phyloP scores from a whole-genome alignment of 2,797 vertebrate genomes.

The Spea hammondii region DNA sequence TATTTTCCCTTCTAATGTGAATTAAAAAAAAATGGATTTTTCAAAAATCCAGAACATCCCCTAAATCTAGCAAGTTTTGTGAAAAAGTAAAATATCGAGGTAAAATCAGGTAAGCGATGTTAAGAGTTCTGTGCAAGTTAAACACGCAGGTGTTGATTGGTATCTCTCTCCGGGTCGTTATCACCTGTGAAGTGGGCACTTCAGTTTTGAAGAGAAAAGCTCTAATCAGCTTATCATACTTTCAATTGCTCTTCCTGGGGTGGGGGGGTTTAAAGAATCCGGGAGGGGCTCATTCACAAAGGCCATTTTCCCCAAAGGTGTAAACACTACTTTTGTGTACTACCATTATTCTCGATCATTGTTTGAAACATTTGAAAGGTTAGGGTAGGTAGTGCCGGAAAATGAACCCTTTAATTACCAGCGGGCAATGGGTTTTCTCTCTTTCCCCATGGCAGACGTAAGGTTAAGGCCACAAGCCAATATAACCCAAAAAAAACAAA shows the following conservation, averaged over 20 bases:
- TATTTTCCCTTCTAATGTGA: no score
- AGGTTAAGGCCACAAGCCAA: no score
- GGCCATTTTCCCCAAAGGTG: constrained; percentile 24
- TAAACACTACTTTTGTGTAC: constrained; percentile 32
- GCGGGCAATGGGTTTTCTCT: no score
- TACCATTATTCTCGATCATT: constrained; percentile 21
- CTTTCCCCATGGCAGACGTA: no score
- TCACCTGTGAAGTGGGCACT: constrained; percentile 52
- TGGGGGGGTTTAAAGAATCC: constrained; percentile 24
- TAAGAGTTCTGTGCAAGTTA: neutral
- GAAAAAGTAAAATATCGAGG: no score
- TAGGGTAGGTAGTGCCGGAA: neutral
- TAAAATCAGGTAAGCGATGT: no score
- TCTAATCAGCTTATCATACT: constrained; percentile 41
- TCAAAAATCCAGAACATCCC: no score
- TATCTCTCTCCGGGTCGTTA: constrained; percentile 30
- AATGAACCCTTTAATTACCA: neutral
- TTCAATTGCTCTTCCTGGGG: constrained; percentile 36
- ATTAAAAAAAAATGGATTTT: no score
- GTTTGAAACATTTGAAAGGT: constrained; percentile 8
- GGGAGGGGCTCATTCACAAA: constrained; percentile 9
- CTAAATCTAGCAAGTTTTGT: no score
- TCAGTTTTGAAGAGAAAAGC: constrained; percentile 29
- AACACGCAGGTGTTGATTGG: constrained; percentile 37
- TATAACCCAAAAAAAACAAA: no score